Base-by-base conservation (phyloP, 2,888 invertebrate species). In the Gymnosoma rotundatum region DNA sequence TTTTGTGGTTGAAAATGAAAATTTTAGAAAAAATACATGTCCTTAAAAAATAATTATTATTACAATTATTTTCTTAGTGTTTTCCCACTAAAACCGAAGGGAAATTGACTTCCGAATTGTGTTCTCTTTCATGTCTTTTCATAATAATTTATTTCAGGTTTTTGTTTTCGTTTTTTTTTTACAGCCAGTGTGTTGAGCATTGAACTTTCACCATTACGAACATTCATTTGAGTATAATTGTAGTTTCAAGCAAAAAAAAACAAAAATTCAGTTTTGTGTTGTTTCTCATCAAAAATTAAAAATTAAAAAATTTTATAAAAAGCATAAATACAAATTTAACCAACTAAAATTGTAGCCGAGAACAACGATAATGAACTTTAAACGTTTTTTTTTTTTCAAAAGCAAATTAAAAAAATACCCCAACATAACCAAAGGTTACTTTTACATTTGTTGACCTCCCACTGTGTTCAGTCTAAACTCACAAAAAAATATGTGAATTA, bases 401-500 rank as follows among this genome's bases (percentile, higher is more conserved):
- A 73, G 14, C 20, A 69, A 67, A 73, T 63, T 63, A 63, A 54
- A 66, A 73, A 76, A 73, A 48, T 66, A 20, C 10, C 50, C 32
- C 36, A 64, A 58, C 42, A 38, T 38, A 74, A 64, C 63, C 52
- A 84, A 75, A 84, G 84, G 84, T 81, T 81, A 81, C 63, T 69
- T 78, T 78, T 74, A 84, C 70, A 84, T 74, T 64, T 56, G 58
- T 48, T 81, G 81, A 84, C 84, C 81, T 81, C 84, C 81, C 70
- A 78, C 78, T 81, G 84, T 78, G 84, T 64, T 70, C n/a, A 64
- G 60, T 63, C 16, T 63, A 32, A 80, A 79, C 75, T 25, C 0
- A 42, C 20, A 74, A 74, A 67, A 38, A 67, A 66, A 63, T n/a
- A n/a, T n/a, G n/a, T 14, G 72, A 18, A 45, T 21, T 18, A 76